phyloP scores from a whole-genome alignment of 2,888 invertebrate species.

The Eristalis arbustorum region DNA sequence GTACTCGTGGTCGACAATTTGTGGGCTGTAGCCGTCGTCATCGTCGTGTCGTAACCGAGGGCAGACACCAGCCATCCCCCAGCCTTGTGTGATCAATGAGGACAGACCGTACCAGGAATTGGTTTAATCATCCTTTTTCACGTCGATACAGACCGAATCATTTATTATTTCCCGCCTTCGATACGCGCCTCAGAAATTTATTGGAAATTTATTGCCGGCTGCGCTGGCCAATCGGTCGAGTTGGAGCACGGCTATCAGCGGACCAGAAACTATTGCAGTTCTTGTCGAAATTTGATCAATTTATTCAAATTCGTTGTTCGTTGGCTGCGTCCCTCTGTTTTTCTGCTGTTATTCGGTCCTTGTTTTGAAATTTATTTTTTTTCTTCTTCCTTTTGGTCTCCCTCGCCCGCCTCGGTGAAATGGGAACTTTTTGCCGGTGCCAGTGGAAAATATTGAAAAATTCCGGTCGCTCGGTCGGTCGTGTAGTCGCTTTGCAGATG shows the following conservation, averaged over 20 bases:
- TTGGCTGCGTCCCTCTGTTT: not conserved
- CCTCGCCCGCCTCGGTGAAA: not conserved
- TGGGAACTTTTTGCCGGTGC: not conserved
- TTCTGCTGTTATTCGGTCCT: constrained; percentile 9
- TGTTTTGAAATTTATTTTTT: not conserved
- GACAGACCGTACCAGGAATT: not conserved
- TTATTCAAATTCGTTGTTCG: constrained; percentile 63
- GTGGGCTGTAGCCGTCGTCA: constrained; percentile 1
- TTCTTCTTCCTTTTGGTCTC: not conserved
- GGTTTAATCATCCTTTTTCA: constrained; percentile 39
- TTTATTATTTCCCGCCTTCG: constrained; percentile 54
- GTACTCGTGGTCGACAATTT: constrained; percentile 30
- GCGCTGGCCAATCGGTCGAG: constrained; percentile 31
- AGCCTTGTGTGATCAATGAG: not conserved
- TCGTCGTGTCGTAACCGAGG: constrained; percentile 7
- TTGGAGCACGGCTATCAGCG: constrained; percentile 27
- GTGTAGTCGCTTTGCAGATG: constrained; percentile 55
- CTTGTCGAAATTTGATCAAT: constrained; percentile 67
- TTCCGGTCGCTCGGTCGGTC: constrained; percentile 33
- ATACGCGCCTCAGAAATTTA: constrained; percentile 49
- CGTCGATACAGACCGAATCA: constrained; percentile 39
- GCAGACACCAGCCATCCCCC: not conserved
- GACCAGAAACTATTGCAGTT: constrained; percentile 61
- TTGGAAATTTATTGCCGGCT: constrained; percentile 54
- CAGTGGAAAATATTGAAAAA: constrained; percentile 40